Conservation (phyloP, 2,113 vertebrate genomes). For the Anguilla rostrata region DNA sequence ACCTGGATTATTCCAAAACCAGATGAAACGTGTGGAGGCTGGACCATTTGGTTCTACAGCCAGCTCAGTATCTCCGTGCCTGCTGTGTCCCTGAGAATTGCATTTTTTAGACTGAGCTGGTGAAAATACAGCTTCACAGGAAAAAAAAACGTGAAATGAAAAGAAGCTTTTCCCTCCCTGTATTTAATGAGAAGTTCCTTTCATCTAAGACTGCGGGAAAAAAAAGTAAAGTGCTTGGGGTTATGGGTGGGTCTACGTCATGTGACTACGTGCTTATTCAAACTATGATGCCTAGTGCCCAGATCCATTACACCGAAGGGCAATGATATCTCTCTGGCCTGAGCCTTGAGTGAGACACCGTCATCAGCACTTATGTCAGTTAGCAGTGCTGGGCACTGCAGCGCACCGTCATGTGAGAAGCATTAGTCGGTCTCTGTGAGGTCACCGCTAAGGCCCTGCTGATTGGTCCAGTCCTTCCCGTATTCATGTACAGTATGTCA, state of each 20-base stretch:
- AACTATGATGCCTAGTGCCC: background rate
- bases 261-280: background rate
- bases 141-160: background rate
- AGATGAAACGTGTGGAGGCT: too few relatives aligned
- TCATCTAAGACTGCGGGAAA: background rate
- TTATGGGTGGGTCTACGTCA: background rate
- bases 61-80: too few relatives aligned
- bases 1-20: too few relatives aligned
- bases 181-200: background rate
- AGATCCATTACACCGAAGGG: background rate
- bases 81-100: too few relatives aligned
- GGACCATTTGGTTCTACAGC: too few relatives aligned
- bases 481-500: background rate
- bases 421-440: background rate
- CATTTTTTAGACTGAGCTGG: too few relatives aligned
- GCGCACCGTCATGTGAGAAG: background rate
- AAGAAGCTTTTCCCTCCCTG: background rate
- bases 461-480: background rate
- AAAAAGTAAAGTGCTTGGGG: background rate
- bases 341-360: background rate
- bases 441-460: background rate
- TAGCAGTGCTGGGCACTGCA: background rate
- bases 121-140: too few relatives aligned
- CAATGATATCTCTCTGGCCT: background rate
- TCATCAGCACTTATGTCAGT: background rate